phyloP scores from a whole-genome alignment of 2,113 vertebrate genomes.

The Ivindomyrus marchei region DNA sequence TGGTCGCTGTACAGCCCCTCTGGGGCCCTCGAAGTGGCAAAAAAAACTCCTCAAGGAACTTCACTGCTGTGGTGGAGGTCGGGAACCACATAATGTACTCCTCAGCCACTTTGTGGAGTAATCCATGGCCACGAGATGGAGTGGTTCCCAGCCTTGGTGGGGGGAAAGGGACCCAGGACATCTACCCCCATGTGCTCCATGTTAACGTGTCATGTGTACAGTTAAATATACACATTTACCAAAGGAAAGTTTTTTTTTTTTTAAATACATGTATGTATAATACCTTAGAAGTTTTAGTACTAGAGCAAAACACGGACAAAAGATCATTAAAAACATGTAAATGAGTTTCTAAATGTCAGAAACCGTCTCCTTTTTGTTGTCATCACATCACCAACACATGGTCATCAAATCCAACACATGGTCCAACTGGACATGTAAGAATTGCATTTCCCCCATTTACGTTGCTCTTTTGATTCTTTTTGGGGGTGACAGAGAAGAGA shows the following conservation, averaged over 20 bases:
- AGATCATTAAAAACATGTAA: not conserved
- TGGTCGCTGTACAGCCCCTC: too few relatives aligned
- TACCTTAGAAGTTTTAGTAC: not conserved
- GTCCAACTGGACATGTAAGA: not conserved
- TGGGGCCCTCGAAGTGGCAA: not conserved
- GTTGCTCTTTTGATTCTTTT: not conserved
- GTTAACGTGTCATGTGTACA: not conserved
- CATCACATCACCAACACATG: not conserved
- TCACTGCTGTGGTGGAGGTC: too few relatives aligned
- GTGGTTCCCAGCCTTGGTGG: too few relatives aligned
- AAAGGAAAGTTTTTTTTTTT: not conserved
- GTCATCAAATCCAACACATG: not conserved
- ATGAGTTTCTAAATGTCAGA: not conserved
- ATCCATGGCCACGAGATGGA: too few relatives aligned
- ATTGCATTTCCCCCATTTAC: not conserved
- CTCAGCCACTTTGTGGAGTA: too few relatives aligned
- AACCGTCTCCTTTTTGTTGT: not conserved
- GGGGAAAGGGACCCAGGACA: too few relatives aligned
- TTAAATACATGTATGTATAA: not conserved
- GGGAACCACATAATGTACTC: too few relatives aligned
- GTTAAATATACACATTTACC: not conserved
- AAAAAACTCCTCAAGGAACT: not conserved
- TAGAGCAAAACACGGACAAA: not conserved
- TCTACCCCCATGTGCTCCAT: too few relatives aligned
- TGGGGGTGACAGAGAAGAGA: not conserved